These are phyloP conservation scores for Calcarius ornatus DNA, from an alignment of 2,113 vertebrate genomes.

Conservation along the genomic window DNA sequence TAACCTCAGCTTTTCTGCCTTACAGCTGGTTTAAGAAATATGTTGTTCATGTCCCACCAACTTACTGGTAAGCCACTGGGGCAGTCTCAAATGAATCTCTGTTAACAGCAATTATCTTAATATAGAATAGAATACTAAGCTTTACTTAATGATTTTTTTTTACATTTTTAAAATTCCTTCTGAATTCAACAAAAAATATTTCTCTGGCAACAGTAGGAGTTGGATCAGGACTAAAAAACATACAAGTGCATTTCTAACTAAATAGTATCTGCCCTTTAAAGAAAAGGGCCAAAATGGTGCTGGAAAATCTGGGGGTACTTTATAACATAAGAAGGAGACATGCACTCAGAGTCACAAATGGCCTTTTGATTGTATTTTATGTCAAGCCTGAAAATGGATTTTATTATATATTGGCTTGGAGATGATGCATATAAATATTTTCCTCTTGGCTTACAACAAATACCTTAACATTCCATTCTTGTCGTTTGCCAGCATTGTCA, in stretches of 20 bases:
- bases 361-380: conserved; percentile 11
- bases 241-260: conserved; percentile 8
- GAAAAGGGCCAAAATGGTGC: conserved; percentile 14
- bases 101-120: neutral
- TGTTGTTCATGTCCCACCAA: neutral
- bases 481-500: neutral
- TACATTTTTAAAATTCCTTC: neutral
- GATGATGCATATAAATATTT: neutral
- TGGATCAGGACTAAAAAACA: conserved; percentile 32
- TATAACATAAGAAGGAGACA: neutral
- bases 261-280: neutral
- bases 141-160: neutral
- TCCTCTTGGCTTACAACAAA: conserved; percentile 31
- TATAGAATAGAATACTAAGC: neutral
- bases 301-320: neutral
- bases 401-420: conserved; percentile 3
- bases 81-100: neutral
- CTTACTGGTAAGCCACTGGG: neutral
- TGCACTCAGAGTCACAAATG: neutral
- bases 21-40: neutral
- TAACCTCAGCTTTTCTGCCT: conserved; percentile 29
- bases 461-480: neutral
- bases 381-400: conserved; percentile 3
- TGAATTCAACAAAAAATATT: neutral
- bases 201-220: conserved; percentile 29